Base-by-base conservation (phyloP, 2,113 vertebrate genomes). In the Hypanus sabinus region DNA sequence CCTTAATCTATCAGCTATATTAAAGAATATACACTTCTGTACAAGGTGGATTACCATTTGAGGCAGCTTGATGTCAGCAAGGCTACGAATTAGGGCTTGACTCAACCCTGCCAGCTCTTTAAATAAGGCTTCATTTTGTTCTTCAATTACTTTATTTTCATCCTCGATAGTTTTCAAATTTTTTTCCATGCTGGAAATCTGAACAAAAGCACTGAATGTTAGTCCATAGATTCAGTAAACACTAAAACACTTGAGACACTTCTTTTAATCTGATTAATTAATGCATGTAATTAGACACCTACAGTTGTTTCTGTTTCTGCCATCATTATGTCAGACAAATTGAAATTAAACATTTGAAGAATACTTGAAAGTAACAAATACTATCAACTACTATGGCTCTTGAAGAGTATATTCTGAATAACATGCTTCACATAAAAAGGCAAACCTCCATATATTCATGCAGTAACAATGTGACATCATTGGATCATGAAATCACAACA, bases 171-270 rank as follows among this genome's bases (percentile, higher is more conserved):
- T 98, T 96, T 98, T 98, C 95, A 99, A 97, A 96, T 99, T 99
- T 95, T 98, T 99, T 96, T 99, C 99, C 99, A 99, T 99, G 95
- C 97, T 98, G 30, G 98, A 98, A 96, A 99, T 99, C 99, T 99
- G 94, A n/a, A 94, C 36, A 93, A 30, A 30, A 71, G 60, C 22
- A 24, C 18, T 71, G 91, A 24, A 12, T 73, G 46, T 93, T 73
- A 93, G 70, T 24, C 16, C 68, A 55, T 10, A 65, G 36, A 38
- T 73, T 93, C 91, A 55, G 38, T 12, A 20, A 93, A 73, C 36
- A 55, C 14, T 71, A 46, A 38, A 10, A 46, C 8, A 27, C 33
- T 62, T 88, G 38, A 22, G 24, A 46, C 36, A 27, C 20, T 73
- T 18, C 5, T 5, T 46, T 62, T 24, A 92, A 46, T 46, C 24